phyloP scores from a whole-genome alignment of 2,888 invertebrate species.

The Ramazzottius varieornatus region DNA sequence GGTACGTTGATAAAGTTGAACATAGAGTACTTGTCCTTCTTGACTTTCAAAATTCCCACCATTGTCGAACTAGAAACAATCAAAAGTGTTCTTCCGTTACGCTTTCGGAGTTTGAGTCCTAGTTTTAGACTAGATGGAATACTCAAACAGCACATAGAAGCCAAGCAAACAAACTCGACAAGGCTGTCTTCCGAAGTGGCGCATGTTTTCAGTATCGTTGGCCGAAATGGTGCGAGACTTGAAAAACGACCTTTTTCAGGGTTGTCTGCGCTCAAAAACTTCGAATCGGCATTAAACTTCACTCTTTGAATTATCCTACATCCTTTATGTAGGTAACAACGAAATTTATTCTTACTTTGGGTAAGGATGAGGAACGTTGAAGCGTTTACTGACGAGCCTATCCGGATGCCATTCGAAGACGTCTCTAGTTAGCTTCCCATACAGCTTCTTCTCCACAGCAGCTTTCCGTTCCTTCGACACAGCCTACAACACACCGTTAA shows the following conservation, averaged over 20 bases:
- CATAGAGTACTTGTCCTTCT: constrained; percentile 40
- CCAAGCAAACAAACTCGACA: no score
- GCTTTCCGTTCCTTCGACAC: constrained; percentile 31
- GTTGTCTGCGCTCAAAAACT: no score
- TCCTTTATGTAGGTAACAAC: no score
- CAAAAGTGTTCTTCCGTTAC: constrained; percentile 4
- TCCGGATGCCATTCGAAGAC: constrained; percentile 52
- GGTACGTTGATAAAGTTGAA: constrained; percentile 39
- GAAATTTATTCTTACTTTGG: constrained; percentile 32
- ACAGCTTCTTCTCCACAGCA: constrained; percentile 47
- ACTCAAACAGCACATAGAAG: no score
- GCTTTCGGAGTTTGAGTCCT: no score
- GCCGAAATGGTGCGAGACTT: no score
- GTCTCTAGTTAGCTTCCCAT: constrained; percentile 43
- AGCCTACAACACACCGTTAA: constrained; percentile 11
- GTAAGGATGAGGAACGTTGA: constrained; percentile 69
- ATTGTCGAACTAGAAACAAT: constrained; percentile 16
- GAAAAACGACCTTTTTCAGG: no score
- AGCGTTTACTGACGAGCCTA: constrained; percentile 55
- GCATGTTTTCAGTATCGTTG: no score
- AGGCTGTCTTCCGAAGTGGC: no score
- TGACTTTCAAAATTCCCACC: constrained; percentile 30
- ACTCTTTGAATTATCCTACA: no score
- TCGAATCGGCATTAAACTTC: no score
- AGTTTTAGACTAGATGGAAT: no score